These are phyloP conservation scores for Drosophila jambulina DNA, from an alignment of 1,140 invertebrate genomes.

Conservation along the genomic window DNA sequence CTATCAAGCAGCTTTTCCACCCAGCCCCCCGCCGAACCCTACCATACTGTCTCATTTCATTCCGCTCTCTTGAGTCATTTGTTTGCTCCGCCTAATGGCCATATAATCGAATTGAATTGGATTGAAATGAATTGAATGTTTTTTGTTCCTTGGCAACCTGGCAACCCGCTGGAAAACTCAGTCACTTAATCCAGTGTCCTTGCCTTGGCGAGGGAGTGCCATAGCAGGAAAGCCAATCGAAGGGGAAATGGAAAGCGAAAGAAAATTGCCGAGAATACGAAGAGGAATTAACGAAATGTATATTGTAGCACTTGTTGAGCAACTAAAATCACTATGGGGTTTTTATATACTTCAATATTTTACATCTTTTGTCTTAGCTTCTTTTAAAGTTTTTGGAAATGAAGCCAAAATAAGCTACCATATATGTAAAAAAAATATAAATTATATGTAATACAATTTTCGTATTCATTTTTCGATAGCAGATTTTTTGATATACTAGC, in stretches of 20 bases:
- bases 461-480: no score
- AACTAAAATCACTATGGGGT: not conserved
- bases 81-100: conserved; percentile 37
- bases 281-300: conserved; percentile 7
- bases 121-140: conserved; percentile 47
- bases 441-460: no score
- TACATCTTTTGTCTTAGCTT: not conserved
- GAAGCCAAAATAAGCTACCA: not conserved
- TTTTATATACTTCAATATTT: not conserved
- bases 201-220: conserved; percentile 28
- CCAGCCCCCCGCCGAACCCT: not conserved
- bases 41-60: conserved; percentile 29
- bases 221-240: conserved; percentile 1
- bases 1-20: not conserved
- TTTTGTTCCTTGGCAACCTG: conserved; percentile 36
- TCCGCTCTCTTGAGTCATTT: conserved; percentile 51
- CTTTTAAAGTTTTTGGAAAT: not conserved
- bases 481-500: no score
- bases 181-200: conserved; percentile 20
- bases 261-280: conserved; percentile 10
- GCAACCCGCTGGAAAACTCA: conserved; percentile 28
- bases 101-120: conserved; percentile 50
- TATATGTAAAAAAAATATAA: no score
- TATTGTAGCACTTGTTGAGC: conserved; percentile 24
- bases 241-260: conserved; percentile 17